Percentiles rank a stretch among this genome's conserved stretches.
Conservation (phyloP, 1,140 invertebrate species). For the Potamilus streckersoni region DNA sequence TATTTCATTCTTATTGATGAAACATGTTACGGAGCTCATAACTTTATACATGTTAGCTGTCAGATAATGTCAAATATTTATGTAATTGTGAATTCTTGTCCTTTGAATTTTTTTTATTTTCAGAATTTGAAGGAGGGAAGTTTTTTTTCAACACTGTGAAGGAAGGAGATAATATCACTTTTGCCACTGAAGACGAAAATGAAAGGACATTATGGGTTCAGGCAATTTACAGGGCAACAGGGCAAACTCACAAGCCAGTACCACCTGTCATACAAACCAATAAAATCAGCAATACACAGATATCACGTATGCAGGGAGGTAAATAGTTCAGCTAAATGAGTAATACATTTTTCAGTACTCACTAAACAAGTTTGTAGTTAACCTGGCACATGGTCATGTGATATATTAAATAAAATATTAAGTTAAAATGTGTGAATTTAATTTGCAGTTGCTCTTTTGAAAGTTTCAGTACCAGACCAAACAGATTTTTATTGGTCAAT, state of each 20-base stretch:
- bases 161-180: conserved; percentile 97
- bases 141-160: conserved; percentile 95
- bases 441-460: not conserved
- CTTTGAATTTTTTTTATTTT: conserved; percentile 1
- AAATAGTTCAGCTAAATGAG: conserved; percentile 26
- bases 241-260: conserved; percentile 98
- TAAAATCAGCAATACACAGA: conserved; percentile 65
- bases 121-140: conserved; percentile 70
- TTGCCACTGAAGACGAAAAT: conserved; percentile 98
- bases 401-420: not conserved
- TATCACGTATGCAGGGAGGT: conserved; percentile 91
- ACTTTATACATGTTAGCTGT: too few relatives aligned
- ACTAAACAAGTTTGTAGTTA: not conserved
- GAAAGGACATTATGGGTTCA: conserved; percentile 98
- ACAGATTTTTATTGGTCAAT: not conserved
- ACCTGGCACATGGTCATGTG: not conserved
- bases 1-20: too few relatives aligned
- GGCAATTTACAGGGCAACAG: conserved; percentile 97
- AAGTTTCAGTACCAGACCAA: not conserved
- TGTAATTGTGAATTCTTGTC: too few relatives aligned
- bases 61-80: too few relatives aligned
- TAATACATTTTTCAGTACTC: too few relatives aligned
- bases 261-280: conserved; percentile 74
- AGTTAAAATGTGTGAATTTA: not conserved
- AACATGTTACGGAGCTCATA: too few relatives aligned